phyloP scores from a whole-genome alignment of 2,797 vertebrate genomes.

The Danionella dracula region DNA sequence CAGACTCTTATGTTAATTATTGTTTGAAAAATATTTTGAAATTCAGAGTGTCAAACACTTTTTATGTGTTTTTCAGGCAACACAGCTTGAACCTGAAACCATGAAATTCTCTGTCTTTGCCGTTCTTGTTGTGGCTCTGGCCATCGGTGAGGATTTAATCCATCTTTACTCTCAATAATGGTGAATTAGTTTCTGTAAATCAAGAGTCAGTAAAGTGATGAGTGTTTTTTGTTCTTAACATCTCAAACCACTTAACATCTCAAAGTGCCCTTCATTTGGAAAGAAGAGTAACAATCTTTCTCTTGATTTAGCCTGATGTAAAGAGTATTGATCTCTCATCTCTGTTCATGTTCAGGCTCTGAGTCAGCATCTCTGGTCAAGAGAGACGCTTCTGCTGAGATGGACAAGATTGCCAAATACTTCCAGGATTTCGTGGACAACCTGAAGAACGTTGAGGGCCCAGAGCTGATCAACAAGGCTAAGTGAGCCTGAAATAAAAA shows the following conservation, averaged over 20 bases:
- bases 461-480: constrained; percentile 56
- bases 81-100: constrained; percentile 39
- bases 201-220: no score
- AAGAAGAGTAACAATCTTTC: not conserved
- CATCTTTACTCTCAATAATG: not conserved
- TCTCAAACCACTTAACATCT: not conserved
- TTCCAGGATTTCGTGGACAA: constrained; percentile 55
- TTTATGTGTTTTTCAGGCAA: constrained; percentile 29
- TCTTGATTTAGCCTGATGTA: constrained; percentile 2
- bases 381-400: constrained; percentile 51
- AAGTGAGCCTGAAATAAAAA: constrained; percentile 51
- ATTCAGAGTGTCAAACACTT: no score
- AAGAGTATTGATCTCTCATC: constrained; percentile 5
- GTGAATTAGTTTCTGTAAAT: not conserved
- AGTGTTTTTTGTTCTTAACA: not conserved
- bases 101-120: constrained; percentile 60
- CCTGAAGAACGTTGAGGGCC: constrained; percentile 55
- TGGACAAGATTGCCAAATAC: constrained; percentile 48
- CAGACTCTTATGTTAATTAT: no score
- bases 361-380: constrained; percentile 56
- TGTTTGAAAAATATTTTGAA: no score
- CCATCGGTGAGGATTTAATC: constrained; percentile 51
- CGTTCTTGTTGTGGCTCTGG: constrained; percentile 51
- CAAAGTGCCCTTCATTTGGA: not conserved
- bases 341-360: constrained; percentile 44